Percentiles rank a stretch among this genome's conserved stretches.
These are phyloP conservation scores for Mamestra brassicae DNA, from an alignment of 2,888 invertebrate species.

Conservation along the genomic window DNA sequence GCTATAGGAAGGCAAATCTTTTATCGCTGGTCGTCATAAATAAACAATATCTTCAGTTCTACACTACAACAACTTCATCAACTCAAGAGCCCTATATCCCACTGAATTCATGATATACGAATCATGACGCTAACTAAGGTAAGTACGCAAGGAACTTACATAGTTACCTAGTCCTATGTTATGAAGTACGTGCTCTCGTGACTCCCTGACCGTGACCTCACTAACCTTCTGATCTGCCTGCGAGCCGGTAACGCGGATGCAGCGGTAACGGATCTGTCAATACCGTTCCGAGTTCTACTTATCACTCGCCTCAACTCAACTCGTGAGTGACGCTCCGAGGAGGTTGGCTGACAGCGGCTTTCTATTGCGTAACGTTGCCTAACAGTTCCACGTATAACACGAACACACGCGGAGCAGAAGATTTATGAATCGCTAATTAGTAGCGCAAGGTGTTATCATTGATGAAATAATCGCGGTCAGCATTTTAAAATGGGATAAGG, in stretches of 20 bases:
- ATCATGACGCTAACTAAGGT: neutral
- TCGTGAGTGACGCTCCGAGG: slow-evolving; percentile 18
- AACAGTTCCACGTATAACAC: slow-evolving; percentile 24
- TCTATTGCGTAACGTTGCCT: slow-evolving; percentile 47
- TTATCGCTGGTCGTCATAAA: neutral
- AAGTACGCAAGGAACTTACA: too few relatives aligned
- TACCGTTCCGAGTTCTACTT: slow-evolving; percentile 55
- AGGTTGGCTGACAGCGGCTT: slow-evolving; percentile 31
- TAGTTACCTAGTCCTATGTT: neutral
- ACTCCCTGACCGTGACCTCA: neutral
- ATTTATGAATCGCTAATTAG: slow-evolving; percentile 1
- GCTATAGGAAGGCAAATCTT: too few relatives aligned
- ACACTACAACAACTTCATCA: neutral
- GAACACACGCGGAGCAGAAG: neutral
- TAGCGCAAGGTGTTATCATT: slow-evolving; percentile 1
- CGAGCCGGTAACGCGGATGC: slow-evolving; percentile 21
- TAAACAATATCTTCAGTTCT: too few relatives aligned
- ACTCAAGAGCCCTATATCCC: neutral
- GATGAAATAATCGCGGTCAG: slow-evolving; percentile 1
- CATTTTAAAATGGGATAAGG: too few relatives aligned
- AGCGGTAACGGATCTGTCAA: slow-evolving; percentile 52
- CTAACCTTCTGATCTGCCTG: slow-evolving; percentile 28
- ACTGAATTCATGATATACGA: neutral
- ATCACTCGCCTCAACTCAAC: slow-evolving; percentile 1
- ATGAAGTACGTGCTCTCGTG: neutral